A percentile compares a stretch with the other conserved stretches of the same genome.
These are phyloP conservation scores for Drosophila atripex DNA, from an alignment of 2,888 invertebrate genomes.

Conservation along the genomic window DNA sequence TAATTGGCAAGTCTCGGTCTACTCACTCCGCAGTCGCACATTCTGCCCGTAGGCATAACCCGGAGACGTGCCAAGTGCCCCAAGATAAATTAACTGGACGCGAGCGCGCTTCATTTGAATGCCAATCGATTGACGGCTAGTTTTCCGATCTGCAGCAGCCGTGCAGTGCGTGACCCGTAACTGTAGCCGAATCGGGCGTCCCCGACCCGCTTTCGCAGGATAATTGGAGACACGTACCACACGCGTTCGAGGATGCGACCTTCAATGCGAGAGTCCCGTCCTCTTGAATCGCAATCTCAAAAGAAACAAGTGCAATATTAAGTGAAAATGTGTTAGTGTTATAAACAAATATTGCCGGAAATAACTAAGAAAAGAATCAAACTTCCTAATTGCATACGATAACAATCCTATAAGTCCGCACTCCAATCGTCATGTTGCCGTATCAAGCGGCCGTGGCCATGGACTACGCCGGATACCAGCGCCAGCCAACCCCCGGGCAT, in stretches of 20 bases:
- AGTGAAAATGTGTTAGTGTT: slow-evolving; percentile 25
- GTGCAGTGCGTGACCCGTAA: slow-evolving; percentile 40
- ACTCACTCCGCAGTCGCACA: slow-evolving; percentile 10
- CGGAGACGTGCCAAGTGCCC: slow-evolving; percentile 70
- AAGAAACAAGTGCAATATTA: slow-evolving; percentile 46
- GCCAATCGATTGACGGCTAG: slow-evolving; percentile 63
- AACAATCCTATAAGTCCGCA: neutral
- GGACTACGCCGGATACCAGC: slow-evolving; percentile 90
- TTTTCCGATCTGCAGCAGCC: slow-evolving; percentile 47
- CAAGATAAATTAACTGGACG: slow-evolving; percentile 70
- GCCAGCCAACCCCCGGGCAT: slow-evolving; percentile 84
- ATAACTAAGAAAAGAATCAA: neutral
- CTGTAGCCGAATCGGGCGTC: neutral
- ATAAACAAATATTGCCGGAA: neutral
- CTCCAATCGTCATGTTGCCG: slow-evolving; percentile 88
- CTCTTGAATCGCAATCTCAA: slow-evolving; percentile 31
- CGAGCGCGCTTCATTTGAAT: slow-evolving; percentile 77
- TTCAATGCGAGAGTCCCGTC: slow-evolving; percentile 49
- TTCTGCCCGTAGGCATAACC: slow-evolving; percentile 19
- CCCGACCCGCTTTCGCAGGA: slow-evolving; percentile 51
- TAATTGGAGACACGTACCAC: slow-evolving; percentile 74
- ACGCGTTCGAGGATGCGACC: slow-evolving; percentile 57
- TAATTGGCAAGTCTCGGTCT: slow-evolving; percentile 72
- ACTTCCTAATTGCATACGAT: neutral
- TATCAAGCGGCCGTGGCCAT: slow-evolving; percentile 94